Evolutionary conservation across 2,797 vertebrate species (phyloP).

Genomic region (Nothura maculosa): DNA sequence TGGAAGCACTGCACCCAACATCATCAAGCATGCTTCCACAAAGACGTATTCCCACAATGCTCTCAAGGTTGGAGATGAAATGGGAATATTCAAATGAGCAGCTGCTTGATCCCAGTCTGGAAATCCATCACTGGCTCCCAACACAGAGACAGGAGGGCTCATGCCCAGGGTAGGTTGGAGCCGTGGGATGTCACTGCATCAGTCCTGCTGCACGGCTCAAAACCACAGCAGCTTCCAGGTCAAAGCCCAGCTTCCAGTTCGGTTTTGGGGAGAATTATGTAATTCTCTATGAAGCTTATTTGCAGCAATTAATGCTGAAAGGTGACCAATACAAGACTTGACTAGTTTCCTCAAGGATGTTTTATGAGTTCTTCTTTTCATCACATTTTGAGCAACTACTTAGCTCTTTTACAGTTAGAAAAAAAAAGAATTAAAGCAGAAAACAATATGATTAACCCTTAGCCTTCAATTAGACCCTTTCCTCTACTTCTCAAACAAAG

Average conservation of each 20-base stretch:
- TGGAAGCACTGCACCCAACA: slow-evolving; percentile 47
- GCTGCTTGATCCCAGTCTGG: slow-evolving; percentile 73
- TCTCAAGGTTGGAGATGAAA: slow-evolving; percentile 78
- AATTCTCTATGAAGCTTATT: not conserved
- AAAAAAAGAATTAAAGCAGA: not conserved
- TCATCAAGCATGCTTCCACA: slow-evolving; percentile 59
- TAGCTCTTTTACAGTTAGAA: not conserved
- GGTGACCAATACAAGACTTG: not conserved
- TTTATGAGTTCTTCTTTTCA: not conserved
- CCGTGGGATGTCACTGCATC: rapidly evolving
- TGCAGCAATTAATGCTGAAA: not conserved
- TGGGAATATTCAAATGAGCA: slow-evolving; percentile 76
- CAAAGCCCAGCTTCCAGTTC: not conserved
- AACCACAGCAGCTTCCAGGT: not conserved
- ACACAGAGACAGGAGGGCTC: not conserved
- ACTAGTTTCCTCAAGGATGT: not conserved
- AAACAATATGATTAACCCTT: not conserved
- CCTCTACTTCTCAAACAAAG: not conserved
- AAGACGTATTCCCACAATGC: slow-evolving; percentile 70
- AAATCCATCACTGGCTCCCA: slow-evolving; percentile 69
- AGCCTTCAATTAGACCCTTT: not conserved
- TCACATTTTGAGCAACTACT: not conserved
- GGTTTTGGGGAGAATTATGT: not conserved
- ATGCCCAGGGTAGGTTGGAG: rapidly evolving
- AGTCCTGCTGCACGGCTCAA: no score